Evolutionary conservation across 2,888 invertebrate genomes (phyloP).

Genomic region (Leucophenga montana): DNA sequence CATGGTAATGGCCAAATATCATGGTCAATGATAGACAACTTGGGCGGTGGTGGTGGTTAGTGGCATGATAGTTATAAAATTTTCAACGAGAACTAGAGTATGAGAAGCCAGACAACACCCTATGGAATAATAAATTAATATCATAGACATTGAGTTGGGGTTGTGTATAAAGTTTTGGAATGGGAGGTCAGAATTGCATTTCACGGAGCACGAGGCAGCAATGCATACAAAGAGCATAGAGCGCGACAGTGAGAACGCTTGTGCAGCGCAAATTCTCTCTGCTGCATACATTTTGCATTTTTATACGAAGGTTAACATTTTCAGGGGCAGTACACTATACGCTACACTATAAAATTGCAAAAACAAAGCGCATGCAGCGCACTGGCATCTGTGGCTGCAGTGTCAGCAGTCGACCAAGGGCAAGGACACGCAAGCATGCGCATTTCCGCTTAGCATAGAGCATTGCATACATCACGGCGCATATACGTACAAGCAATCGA

Average conservation of each 20-base stretch:
- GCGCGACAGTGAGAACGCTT: constrained; percentile 9
- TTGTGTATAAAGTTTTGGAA: constrained; percentile 4
- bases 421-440: constrained; percentile 72
- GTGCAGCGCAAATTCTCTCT: not conserved
- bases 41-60: constrained; percentile 16
- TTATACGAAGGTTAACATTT: constrained; percentile 58
- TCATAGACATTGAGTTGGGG: constrained; percentile 6
- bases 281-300: constrained; percentile 31
- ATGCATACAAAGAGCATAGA: constrained; percentile 24
- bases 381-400: constrained; percentile 18
- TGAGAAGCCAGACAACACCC: constrained; percentile 60
- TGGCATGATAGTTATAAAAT: constrained; percentile 14
- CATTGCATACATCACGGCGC: constrained; percentile 34
- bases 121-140: constrained; percentile 22
- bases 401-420: constrained; percentile 69
- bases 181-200: not conserved
- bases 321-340: constrained; percentile 45
- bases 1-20: constrained; percentile 48
- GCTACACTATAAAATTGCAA: constrained; percentile 38
- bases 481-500: constrained; percentile 36
- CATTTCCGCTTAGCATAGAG: constrained; percentile 55
- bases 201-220: too few species aligned
- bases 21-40: constrained; percentile 55
- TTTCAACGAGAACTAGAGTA: constrained; percentile 30
- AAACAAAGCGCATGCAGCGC: constrained; percentile 36